Evolutionary conservation across 2,888 invertebrate species (phyloP), one percentile per base, ranked within the genome.

Genomic region (Lasius fuliginosus): DNA sequence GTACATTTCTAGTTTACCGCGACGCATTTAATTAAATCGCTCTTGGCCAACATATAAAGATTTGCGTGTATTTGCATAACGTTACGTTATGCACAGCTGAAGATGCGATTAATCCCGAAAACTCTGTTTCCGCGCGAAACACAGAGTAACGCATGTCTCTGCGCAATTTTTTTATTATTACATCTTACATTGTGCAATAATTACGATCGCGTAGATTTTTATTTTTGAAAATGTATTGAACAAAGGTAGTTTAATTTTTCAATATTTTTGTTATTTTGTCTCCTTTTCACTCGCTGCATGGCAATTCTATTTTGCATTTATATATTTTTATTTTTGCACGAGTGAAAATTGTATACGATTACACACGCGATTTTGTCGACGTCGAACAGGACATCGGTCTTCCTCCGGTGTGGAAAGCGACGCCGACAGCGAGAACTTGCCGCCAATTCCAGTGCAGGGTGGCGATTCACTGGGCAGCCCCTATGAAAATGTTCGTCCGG

Each of bases 391-490:
- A 91, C 94, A 95, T 86, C 93, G 94, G 88, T 94, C 94, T 77
- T 93, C 94, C 69, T 94, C 94, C 30, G 95, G 94, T 46, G 88
- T 94, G 89, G 96, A 96, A 90, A 96, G 96, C 87, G 96, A 96
- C 86, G 93, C 93, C 3, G 96, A 96, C 84, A 96, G 96, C 82
- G 95, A 96, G 90, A 95, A 96, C 71, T 95, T 97, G 86, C 97
- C 97, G n/a, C 96, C 97, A 4, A 97, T 97, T 92, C 97, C 97
- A 40, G 96, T 96, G 40, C 95, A 95, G 81, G 92, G 94, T 82
- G 95, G 95, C 88, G 96, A 96, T 91, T 96, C 96, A 27, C 95
- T 96, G 92, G 96, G 96, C 79, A 96, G 96, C 92, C 97, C 96
- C 23, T 96, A 96, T 93, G 97, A 97, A 91, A 96, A 96, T 90